Evolutionary conservation across 1,140 invertebrate genomes (phyloP), one percentile per base, ranked within the genome.

Genomic region (Phortica variegata): DNA sequence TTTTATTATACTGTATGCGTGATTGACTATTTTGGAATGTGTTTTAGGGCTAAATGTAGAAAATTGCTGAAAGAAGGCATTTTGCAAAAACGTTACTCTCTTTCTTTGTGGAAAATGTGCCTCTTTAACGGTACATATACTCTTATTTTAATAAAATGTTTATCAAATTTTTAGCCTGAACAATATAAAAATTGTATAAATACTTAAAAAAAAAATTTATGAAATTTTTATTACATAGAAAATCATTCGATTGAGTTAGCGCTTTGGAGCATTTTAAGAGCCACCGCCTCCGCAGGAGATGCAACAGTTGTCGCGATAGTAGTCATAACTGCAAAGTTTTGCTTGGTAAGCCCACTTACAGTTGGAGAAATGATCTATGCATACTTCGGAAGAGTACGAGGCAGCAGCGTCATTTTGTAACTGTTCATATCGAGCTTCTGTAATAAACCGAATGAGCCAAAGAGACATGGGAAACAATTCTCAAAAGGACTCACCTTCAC

Each of bases 221-320:
- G 12, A 17, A 18, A 19, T 7, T 34, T 34, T 34, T n/a, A n/a
- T n/a, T n/a, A n/a, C n/a, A 34, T 15, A 38, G 8, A 15, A 18
- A 38, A 34, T n/a, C 6, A 6, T 8, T 8, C 4, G 6, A 34
- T 29, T 43, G 5, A 4, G 15, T 32, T 16, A 29, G 18, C 19
- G 26, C 13, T 26, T 23, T 26, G n/a, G n/a, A n/a, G n/a, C 18
- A 23, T 16, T 44, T 34, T 44, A 26, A 34, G 10, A 29, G 3
- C 6, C 13, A 26, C 23, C 52, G 15, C 21, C 42, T n/a, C 57
- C 52, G 45, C 72, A 75, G 16, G 72, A 68, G 17, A 48, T 42
- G 72, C 91, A 93, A 62, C 91, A 93, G 37, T 87, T 85, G 29
- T 81, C 81, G 23, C 83, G 82, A 75, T 93, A 93, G 75, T 88